These are phyloP conservation scores for Dendrolimus punctatus DNA, from an alignment of 1,140 invertebrate genomes.

Conservation along the genomic window DNA sequence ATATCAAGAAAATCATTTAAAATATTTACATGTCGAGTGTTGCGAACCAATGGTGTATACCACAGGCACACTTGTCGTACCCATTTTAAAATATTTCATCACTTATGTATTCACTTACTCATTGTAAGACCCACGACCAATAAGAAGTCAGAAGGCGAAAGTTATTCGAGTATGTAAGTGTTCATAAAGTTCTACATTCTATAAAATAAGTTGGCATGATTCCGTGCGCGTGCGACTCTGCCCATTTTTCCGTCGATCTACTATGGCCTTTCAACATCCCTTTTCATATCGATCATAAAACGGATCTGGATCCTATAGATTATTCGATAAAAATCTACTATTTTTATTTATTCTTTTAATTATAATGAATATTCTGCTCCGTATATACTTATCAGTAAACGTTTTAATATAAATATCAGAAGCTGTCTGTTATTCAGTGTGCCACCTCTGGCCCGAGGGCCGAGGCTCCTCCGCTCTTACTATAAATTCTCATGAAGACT, in stretches of 20 bases:
- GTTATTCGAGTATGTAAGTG: too few relatives aligned
- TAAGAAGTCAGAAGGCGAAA: too few relatives aligned
- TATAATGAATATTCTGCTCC: slow-evolving; percentile 30
- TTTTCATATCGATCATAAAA: too few relatives aligned
- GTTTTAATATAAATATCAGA: slow-evolving; percentile 39
- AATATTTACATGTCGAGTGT: slow-evolving; percentile 45
- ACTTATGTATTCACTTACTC: background rate
- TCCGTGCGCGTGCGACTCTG: slow-evolving; percentile 17
- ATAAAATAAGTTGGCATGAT: slow-evolving; percentile 43
- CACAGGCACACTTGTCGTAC: slow-evolving; percentile 42
- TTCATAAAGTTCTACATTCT: slow-evolving; percentile 10
- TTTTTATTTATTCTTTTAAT: slow-evolving; percentile 11
- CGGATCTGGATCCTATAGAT: slow-evolving; percentile 9
- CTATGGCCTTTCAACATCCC: too few relatives aligned
- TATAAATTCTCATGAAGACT: slow-evolving; percentile 13
- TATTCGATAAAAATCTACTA: slow-evolving; percentile 45
- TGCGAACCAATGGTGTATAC: slow-evolving; percentile 28
- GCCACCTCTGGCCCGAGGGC: slow-evolving; percentile 10
- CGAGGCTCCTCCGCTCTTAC: slow-evolving; percentile 2
- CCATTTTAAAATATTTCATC: slow-evolving; percentile 42
- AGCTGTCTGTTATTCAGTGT: slow-evolving; percentile 33
- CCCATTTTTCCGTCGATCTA: too few relatives aligned
- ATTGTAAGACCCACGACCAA: too few relatives aligned
- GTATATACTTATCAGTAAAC: slow-evolving; percentile 36
- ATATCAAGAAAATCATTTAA: slow-evolving; percentile 56